phyloP scores from a whole-genome alignment of 2,113 vertebrate genomes.

The Nipponia nippon region DNA sequence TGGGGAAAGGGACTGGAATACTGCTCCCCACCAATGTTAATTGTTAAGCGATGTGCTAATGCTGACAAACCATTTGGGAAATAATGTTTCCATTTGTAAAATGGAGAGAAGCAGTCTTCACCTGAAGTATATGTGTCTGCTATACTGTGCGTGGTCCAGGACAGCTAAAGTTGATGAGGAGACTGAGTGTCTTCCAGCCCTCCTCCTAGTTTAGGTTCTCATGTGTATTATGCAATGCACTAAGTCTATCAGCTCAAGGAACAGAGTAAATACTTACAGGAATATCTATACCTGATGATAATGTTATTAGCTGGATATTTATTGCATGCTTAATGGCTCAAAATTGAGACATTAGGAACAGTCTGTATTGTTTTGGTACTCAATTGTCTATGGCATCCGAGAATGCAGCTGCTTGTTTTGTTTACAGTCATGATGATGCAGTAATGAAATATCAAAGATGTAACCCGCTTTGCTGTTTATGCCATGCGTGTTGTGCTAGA shows the following conservation, averaged over 20 bases:
- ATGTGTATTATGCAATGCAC: not conserved
- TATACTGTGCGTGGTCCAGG: not conserved
- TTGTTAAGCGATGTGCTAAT: not conserved
- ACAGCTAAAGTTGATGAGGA: not conserved
- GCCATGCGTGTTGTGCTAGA: not conserved
- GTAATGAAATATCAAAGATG: not conserved
- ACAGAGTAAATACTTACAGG: not conserved
- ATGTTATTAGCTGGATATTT: not conserved
- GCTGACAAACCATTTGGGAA: not conserved
- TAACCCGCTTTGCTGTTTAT: not conserved
- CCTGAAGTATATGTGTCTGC: not conserved
- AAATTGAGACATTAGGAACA: not conserved
- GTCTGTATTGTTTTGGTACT: not conserved
- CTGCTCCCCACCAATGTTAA: not conserved
- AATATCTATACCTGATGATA: not conserved
- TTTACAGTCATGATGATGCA: not conserved
- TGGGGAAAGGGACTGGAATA: not conserved
- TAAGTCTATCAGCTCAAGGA: not conserved
- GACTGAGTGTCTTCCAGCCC: not conserved
- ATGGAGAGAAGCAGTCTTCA: not conserved
- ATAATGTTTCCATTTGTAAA: not conserved
- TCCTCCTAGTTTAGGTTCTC: not conserved
- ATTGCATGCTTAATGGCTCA: not conserved
- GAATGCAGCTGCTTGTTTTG: not conserved
- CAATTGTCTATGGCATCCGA: not conserved